Base-by-base conservation (phyloP, 2,888 invertebrate species). In the Elegia similella region DNA sequence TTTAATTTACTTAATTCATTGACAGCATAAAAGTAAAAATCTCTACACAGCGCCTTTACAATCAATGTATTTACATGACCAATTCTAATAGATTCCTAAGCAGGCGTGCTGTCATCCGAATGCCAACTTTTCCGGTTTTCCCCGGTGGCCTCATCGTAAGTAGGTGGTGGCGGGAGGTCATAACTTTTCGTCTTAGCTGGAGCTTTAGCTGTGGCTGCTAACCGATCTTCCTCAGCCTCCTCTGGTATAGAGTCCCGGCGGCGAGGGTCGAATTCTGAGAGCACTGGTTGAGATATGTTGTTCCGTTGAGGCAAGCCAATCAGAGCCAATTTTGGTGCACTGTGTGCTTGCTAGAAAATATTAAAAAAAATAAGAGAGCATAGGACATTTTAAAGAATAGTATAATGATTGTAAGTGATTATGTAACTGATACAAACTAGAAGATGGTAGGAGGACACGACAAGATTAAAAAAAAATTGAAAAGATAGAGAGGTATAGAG, bases 201-300 rank as follows among this genome's bases (percentile, higher is more conserved):
- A 16, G 76, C 76, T 58, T 80, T 80, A 30, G 82, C 68, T 16
- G 78, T 69, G 0, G 68, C 73, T 0, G 80, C 77, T 8, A 90
- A 67, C 1, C 81, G 76, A 52, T 92, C 92, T 62, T 92, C 92
- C 52, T 92, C 92, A 0, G 87, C 87, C 68, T 94, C 94, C 70
- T 94, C 94, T 0, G 94, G 94, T 57, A 94, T 94, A n/a, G 94
- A 93, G 72, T 93, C 93, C 8, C 93, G 87, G 7, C 93, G 90
- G 5, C 91, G 77, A 0, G 80, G 84, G 70, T 94, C 94, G 80
- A 92, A 93, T 67, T 94, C 91, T 7, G 93, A 91, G 17, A 94
- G 90, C 29, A 87, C 90, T 3, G 94, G 93, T 59, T 94, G 94
- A 0, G 94, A 93, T 70, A 93, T 93, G 69, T 93, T 93, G 77